A percentile compares a stretch with the other conserved stretches of the same genome.
These are phyloP conservation scores for Drosophila pegasa DNA, from an alignment of 2,888 invertebrate genomes.

Conservation along the genomic window DNA sequence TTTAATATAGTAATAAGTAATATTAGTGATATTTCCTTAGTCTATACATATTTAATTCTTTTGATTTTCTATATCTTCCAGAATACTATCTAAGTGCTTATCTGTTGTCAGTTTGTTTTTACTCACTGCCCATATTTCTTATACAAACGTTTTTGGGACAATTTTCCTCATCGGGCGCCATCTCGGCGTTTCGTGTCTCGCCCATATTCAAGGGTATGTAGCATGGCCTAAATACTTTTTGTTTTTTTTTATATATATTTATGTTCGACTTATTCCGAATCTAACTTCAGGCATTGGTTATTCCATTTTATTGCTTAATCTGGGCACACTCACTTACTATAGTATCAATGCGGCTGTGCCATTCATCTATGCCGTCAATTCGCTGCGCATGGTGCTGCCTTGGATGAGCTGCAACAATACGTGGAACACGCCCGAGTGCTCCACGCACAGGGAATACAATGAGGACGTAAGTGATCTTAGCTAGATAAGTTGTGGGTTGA, in stretches of 20 bases:
- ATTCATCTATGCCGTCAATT: conserved; percentile 91
- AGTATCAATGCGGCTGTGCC: conserved; percentile 94
- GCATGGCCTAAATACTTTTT: no score
- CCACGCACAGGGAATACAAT: conserved; percentile 74
- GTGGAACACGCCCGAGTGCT: conserved; percentile 90
- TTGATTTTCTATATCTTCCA: conserved; percentile 36
- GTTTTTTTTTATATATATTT: neutral
- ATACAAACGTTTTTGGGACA: conserved; percentile 95
- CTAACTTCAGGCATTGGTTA: conserved; percentile 85
- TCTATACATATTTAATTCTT: no score
- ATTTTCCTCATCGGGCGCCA: conserved; percentile 92
- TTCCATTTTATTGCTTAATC: conserved; percentile 91
- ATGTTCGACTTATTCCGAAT: neutral
- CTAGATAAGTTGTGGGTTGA: neutral
- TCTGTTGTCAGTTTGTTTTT: conserved; percentile 74
- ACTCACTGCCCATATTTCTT: conserved; percentile 91
- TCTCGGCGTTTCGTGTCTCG: conserved; percentile 92
- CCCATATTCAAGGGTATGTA: conserved; percentile 94
- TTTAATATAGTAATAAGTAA: neutral
- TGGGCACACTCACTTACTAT: conserved; percentile 93
- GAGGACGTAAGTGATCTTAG: conserved; percentile 53
- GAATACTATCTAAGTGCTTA: conserved; percentile 79
- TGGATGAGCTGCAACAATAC: conserved; percentile 91
- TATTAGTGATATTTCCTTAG: neutral
- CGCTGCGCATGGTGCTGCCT: conserved; percentile 88